A percentile compares a stretch with the other conserved stretches of the same genome.
phyloP scores from a whole-genome alignment of 2,888 invertebrate species.

The Teleogryllus oceanicus region DNA sequence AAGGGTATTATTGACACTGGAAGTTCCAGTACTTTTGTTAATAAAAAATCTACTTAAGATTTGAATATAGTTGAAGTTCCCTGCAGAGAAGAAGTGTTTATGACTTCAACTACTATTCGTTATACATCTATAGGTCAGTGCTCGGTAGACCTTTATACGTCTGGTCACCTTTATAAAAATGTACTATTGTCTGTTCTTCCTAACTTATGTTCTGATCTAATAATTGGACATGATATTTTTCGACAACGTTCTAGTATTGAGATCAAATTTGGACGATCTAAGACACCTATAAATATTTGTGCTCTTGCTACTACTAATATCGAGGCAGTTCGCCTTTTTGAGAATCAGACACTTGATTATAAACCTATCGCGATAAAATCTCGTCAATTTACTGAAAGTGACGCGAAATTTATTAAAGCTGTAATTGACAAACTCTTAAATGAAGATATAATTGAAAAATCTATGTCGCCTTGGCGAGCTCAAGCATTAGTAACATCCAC shows the following conservation, averaged over 20 bases:
- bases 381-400: neutral
- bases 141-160: neutral
- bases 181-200: neutral
- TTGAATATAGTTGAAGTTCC: neutral
- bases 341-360: neutral
- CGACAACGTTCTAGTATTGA: neutral
- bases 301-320: neutral
- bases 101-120: neutral
- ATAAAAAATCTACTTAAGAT: neutral
- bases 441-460: slow-evolving; percentile 18
- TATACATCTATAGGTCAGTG: neutral
- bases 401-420: slow-evolving; percentile 8
- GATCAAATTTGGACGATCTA: slow-evolving; percentile 21
- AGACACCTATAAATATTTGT: neutral
- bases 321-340: slow-evolving; percentile 19
- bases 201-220: neutral
- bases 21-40: slow-evolving; percentile 12
- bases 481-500: slow-evolving; percentile 38
- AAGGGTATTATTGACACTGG: slow-evolving; percentile 24
- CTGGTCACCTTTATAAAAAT: neutral
- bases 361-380: slow-evolving; percentile 26
- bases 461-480: slow-evolving; percentile 22
- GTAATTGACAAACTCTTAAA: neutral
- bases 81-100: neutral
- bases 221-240: slow-evolving; percentile 22